phyloP scores from a whole-genome alignment of 2,113 vertebrate species.

The Oncorhynchus tshawytscha region DNA sequence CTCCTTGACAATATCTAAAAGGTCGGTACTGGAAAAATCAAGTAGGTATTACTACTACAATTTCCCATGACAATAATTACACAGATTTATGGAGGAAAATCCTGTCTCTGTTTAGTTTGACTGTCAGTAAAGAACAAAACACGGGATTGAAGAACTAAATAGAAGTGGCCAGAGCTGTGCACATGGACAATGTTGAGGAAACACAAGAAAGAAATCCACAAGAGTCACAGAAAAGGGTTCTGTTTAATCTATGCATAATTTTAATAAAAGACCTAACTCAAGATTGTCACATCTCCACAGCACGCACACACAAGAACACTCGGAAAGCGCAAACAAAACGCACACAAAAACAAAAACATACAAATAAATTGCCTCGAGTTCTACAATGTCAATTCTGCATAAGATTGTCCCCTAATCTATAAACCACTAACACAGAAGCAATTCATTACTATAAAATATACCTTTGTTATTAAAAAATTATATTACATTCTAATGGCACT shows the following conservation, averaged over 20 bases:
- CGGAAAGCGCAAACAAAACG: constrained; percentile 65
- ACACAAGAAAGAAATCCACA: constrained; percentile 57
- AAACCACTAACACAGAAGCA: constrained; percentile 74
- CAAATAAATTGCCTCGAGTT: constrained; percentile 65
- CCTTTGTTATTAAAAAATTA: constrained; percentile 77
- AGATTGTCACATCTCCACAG: constrained; percentile 84
- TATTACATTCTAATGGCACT: constrained; percentile 84
- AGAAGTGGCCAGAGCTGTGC: not conserved
- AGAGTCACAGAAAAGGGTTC: constrained; percentile 63
- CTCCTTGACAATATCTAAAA: constrained; percentile 28
- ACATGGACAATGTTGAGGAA: not conserved
- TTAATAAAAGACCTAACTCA: constrained; percentile 78
- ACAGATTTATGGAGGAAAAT: not conserved
- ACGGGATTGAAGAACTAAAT: not conserved
- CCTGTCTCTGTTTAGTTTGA: not conserved
- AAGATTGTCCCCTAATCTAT: constrained; percentile 81
- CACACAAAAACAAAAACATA: constrained; percentile 63
- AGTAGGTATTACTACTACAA: not conserved
- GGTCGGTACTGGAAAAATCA: not conserved
- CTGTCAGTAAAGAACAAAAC: not conserved
- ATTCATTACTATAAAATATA: constrained; percentile 80
- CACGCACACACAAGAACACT: constrained; percentile 71
- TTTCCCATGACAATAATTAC: not conserved
- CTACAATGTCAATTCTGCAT: constrained; percentile 73
- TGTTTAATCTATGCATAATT: constrained; percentile 78